Conservation (phyloP, 2,113 vertebrate species). For the Arenaria interpres region DNA sequence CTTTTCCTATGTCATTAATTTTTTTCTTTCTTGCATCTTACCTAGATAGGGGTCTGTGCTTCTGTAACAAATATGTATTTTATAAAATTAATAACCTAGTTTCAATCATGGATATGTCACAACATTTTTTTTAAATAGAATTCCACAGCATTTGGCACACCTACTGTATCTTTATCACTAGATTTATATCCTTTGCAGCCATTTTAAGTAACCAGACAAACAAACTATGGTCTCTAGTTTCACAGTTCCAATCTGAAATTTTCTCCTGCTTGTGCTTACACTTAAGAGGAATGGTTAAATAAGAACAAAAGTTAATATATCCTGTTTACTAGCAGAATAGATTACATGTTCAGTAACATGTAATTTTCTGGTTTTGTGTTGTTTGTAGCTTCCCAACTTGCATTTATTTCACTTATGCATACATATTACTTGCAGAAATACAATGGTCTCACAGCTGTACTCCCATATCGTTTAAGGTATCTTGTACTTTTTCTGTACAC, state of each 20-base stretch:
- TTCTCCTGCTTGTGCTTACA: not conserved
- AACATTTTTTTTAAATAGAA: not conserved
- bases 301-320: not conserved
- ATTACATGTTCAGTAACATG: not conserved
- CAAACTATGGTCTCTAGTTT: not conserved
- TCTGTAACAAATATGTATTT: not conserved
- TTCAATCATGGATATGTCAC: not conserved
- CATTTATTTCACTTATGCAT: not conserved
- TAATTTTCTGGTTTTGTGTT: not conserved
- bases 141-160: not conserved
- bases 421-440: not conserved
- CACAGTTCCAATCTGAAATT: not conserved
- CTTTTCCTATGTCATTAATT: constrained; percentile 6
- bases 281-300: not conserved
- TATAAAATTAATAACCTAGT: not conserved
- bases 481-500: not conserved
- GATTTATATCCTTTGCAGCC: not conserved
- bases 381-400: not conserved
- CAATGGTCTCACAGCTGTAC: not conserved
- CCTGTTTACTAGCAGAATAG: not conserved
- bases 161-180: not conserved
- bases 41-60: not conserved
- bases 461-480: not conserved
- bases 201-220: not conserved
- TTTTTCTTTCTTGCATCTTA: not conserved